These are phyloP conservation scores for Ctenoplectra terminalis DNA, from an alignment of 1,140 invertebrate genomes.

Conservation along the genomic window DNA sequence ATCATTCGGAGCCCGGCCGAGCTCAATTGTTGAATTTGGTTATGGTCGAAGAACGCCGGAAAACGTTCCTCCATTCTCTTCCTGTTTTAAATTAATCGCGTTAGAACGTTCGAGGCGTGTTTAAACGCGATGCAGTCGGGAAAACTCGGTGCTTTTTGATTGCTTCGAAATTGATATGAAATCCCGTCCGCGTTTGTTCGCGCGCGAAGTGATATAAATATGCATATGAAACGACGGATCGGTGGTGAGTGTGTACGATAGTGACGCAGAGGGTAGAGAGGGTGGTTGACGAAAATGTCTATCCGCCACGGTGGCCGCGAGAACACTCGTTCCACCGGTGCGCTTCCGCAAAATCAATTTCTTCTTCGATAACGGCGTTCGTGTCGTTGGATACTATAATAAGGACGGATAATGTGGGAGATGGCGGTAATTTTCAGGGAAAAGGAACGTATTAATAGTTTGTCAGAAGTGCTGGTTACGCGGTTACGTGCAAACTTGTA, in stretches of 20 bases:
- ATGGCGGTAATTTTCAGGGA: conserved; percentile 59
- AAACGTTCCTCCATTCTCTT: conserved; percentile 40
- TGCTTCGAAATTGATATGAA: conserved; percentile 6
- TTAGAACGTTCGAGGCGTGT: conserved; percentile 17
- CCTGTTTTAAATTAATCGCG: conserved; percentile 38
- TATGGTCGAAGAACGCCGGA: conserved; percentile 39
- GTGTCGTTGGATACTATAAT: conserved; percentile 38
- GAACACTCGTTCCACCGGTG: conserved; percentile 39
- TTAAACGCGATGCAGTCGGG: neutral
- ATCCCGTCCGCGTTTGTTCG: neutral
- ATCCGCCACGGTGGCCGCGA: neutral
- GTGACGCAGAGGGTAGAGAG: neutral
- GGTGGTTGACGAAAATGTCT: conserved; percentile 1
- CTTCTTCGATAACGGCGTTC: conserved; percentile 58
- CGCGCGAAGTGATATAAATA: conserved; percentile 10
- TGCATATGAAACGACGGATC: neutral
- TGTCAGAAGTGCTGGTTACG: conserved; percentile 41
- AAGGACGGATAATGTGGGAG: conserved; percentile 27
- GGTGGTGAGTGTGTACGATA: too few species aligned
- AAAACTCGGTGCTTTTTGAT: conserved; percentile 23
- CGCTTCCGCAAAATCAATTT: conserved; percentile 59
- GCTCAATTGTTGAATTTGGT: conserved; percentile 45
- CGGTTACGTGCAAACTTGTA: conserved; percentile 31
- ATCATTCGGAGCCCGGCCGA: conserved; percentile 41
- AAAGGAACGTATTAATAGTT: conserved; percentile 66